Conservation (phyloP, 1,140 invertebrate genomes). For the Drosophila melanica region DNA sequence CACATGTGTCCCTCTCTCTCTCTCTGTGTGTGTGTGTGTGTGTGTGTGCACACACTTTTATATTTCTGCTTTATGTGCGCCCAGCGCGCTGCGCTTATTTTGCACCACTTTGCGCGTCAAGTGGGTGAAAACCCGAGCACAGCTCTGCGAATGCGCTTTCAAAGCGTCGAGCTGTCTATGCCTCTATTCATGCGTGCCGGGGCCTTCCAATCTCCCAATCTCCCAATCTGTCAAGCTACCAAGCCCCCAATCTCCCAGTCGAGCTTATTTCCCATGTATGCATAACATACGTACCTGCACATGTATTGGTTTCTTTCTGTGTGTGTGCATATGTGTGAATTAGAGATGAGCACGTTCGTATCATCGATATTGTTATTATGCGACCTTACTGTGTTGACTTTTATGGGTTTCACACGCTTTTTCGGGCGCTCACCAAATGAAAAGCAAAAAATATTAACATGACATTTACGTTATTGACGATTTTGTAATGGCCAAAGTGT, state of each 20-base stretch:
- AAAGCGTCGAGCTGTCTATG: conserved; percentile 54
- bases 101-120: conserved; percentile 77
- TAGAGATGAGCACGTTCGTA: conserved; percentile 47
- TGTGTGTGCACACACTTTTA: neutral
- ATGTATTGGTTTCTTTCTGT: neutral
- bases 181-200: conserved; percentile 69
- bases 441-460: conserved; percentile 9
- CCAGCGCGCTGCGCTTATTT: conserved; percentile 54
- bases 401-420: conserved; percentile 24
- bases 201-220: conserved; percentile 3
- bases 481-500: conserved; percentile 29
- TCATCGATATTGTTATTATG: conserved; percentile 44
- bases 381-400: conserved; percentile 22
- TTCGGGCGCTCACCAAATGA: neutral
- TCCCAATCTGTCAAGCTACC: no score
- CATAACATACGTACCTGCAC: neutral
- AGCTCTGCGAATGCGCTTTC: conserved; percentile 59
- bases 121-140: conserved; percentile 65
- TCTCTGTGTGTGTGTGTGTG: conserved; percentile 15
- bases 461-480: conserved; percentile 22
- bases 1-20: neutral
- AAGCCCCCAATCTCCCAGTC: neutral
- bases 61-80: conserved; percentile 54
- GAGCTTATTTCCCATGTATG: conserved; percentile 37
- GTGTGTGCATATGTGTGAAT: conserved; percentile 15